phyloP scores from a whole-genome alignment of 2,113 vertebrate species.

The Corythoichthys haematopterus region DNA sequence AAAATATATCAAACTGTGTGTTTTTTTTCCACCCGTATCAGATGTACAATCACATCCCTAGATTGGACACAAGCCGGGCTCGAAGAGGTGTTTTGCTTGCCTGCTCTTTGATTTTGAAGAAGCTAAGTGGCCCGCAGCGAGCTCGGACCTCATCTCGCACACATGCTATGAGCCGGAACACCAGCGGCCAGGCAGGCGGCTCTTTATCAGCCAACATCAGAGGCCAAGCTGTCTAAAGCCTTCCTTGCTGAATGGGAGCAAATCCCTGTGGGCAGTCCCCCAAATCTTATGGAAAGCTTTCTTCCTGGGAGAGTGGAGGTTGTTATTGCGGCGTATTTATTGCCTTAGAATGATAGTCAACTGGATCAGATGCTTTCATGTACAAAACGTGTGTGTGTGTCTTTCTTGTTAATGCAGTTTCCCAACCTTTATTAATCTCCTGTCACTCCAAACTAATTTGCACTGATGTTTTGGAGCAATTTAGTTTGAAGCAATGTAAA shows the following conservation, averaged over 20 bases:
- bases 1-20: background rate
- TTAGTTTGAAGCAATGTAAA: too few species aligned
- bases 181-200: background rate
- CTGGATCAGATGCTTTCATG: background rate
- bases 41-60: background rate
- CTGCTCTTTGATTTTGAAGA: slow-evolving; percentile 7
- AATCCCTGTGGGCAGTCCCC: slow-evolving; percentile 13
- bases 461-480: too few species aligned
- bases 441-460: too few species aligned
- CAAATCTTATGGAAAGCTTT: slow-evolving; percentile 5
- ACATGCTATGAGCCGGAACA: background rate
- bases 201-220: slow-evolving; percentile 13
- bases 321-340: slow-evolving; percentile 15
- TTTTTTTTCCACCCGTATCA: background rate
- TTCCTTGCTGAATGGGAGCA: slow-evolving; percentile 20
- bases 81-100: slow-evolving; percentile 1
- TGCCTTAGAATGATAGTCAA: background rate
- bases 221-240: slow-evolving; percentile 9
- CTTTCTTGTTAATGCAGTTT: too few species aligned
- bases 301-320: background rate
- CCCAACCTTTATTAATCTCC: too few species aligned
- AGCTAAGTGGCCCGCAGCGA: slow-evolving; percentile 1
- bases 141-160: slow-evolving; percentile 1
- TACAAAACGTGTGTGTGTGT: background rate
- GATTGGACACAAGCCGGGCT: slow-evolving; percentile 1